These are phyloP conservation scores for Nomia melanderi DNA, from an alignment of 1,140 invertebrate genomes.

Conservation along the genomic window DNA sequence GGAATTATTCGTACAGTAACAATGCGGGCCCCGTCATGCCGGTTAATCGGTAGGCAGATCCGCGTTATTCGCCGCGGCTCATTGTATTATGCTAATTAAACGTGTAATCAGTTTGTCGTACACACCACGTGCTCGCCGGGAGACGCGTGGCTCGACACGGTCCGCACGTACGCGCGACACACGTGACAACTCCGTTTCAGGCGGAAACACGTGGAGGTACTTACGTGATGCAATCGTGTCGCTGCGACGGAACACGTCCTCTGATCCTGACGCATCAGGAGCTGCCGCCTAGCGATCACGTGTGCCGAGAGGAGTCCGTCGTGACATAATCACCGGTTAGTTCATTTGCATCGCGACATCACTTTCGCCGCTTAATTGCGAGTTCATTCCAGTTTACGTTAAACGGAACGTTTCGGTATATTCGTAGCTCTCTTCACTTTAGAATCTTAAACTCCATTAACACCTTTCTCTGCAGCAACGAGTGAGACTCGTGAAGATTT, in stretches of 20 bases:
- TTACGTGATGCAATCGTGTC: background rate
- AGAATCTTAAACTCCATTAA: no score
- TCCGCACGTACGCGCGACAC: conserved; percentile 23
- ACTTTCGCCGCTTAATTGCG: no score
- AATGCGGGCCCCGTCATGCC: no score
- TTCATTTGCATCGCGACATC: no score
- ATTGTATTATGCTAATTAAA: conserved; percentile 46
- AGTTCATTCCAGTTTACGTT: no score
- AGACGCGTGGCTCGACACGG: conserved; percentile 29
- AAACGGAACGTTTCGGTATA: no score
- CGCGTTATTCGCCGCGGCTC: conserved; percentile 14
- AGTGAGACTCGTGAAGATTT: no score
- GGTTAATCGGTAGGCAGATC: background rate
- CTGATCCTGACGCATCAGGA: background rate
- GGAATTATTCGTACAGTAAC: no score
- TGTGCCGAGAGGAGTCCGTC: no score
- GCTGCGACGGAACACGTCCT: background rate
- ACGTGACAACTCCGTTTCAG: conserved; percentile 19
- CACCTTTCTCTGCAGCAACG: no score
- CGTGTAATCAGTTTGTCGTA: conserved; percentile 43
- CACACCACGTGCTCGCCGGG: background rate
- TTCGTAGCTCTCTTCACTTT: no score
- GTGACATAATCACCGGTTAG: background rate
- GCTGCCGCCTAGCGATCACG: background rate
- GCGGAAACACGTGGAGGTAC: conserved; percentile 13